Evolutionary conservation across 2,113 vertebrate genomes (phyloP), one percentile per base, ranked within the genome.

Genomic region (Camelus dromedarius): DNA sequence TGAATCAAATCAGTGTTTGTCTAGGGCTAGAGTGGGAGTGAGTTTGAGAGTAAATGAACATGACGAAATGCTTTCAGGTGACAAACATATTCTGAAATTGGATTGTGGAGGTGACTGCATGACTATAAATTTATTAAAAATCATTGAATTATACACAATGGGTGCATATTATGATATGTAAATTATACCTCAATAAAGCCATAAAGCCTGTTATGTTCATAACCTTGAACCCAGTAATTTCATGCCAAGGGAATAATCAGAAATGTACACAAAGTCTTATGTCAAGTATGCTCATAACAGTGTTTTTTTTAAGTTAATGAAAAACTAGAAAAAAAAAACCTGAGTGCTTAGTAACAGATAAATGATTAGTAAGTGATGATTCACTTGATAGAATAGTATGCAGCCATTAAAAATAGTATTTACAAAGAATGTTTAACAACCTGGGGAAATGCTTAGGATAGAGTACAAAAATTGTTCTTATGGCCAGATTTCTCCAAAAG

Each of bases 1-100:
- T 8, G 62, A 62, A 60, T 54, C 0, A 69, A 62, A 60, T 54
- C 0, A 9, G 6, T 15, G 35, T 5, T 16, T 66, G 56, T 28
- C 70, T 89, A 19, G 22, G 46, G 8, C n/a, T 80, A 13, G 12
- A 28, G 1, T 85, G 24, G 52, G 50, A 64, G 13, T 91, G 42
- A 35, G 30, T 75, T 19, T 66, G 19, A 79, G 9, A 42, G 38
- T 50, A 84, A 92, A 76, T 8, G 20, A 91, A 66, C 14, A 48
- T 19, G 12, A 91, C 30, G 32, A 70, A 88, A 69, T 58, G 26
- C 86, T 46, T 70, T 18, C 48, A 11, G 42, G 15, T 94, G 56
- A 92, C 56, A 52, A 95, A 56, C 79, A 46, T 50, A 52, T 70
- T 90, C 73, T 87, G 79, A 96, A 95, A 64, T 50, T 64, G 46